Evolutionary conservation across 2,888 invertebrate species (phyloP).

Genomic region (Branchipolynoe longqiensis): DNA sequence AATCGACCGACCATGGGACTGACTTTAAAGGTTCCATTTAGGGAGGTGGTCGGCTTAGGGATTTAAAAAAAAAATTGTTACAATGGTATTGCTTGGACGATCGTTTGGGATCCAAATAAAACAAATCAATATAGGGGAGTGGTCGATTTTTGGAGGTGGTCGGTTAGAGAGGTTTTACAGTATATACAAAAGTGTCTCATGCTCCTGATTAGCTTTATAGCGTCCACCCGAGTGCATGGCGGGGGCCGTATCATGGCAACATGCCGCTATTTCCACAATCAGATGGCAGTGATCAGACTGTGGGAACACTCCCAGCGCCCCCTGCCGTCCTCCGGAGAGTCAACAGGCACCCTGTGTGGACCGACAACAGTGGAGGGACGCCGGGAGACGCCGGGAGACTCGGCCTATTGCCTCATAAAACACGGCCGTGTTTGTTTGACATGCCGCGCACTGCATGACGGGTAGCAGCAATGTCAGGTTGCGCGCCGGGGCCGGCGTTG

Average conservation of each 20-base stretch:
- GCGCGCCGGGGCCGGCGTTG: no score
- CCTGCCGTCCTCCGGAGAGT: constrained; percentile 14
- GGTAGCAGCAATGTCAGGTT: background rate
- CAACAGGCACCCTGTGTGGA: constrained; percentile 45
- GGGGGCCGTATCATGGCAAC: constrained; percentile 14
- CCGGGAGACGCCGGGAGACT: no score
- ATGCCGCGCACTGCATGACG: constrained; percentile 48
- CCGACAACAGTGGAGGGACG: constrained; percentile 41
- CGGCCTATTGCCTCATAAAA: constrained; percentile 35
- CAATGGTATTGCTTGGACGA: no score
- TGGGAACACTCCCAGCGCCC: background rate
- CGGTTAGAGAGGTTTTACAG: no score
- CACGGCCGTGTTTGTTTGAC: constrained; percentile 27
- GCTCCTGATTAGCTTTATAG: constrained; percentile 37
- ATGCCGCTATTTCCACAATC: constrained; percentile 24
- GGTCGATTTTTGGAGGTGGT: no score
- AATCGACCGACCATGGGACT: no score
- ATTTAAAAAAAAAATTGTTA: no score
- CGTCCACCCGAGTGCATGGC: background rate
- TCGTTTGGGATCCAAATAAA: no score
- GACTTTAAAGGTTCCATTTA: no score
- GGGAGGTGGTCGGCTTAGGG: no score
- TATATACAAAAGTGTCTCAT: no score
- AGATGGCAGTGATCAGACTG: background rate
- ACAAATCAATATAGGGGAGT: no score